phyloP scores from a whole-genome alignment of 1,140 invertebrate species.

The Heliconius eleuchia region DNA sequence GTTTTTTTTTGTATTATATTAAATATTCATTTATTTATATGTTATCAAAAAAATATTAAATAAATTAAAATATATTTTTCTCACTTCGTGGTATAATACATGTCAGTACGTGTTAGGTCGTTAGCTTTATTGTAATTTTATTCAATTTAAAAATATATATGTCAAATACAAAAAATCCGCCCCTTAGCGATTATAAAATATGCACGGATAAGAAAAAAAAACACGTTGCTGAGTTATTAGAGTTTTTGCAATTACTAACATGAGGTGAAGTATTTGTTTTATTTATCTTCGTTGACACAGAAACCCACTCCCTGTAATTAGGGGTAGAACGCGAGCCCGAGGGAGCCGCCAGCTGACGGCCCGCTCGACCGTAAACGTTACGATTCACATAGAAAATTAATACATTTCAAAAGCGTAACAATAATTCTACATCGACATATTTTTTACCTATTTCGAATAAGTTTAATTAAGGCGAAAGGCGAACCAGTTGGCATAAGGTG shows the following conservation, averaged over 20 bases:
- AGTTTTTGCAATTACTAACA: slow-evolving; percentile 20
- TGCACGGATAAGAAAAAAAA: neutral
- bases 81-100: neutral
- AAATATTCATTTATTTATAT: neutral
- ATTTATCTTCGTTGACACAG: slow-evolving; percentile 58
- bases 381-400: slow-evolving; percentile 53
- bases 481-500: slow-evolving; percentile 21
- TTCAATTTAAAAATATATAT: neutral
- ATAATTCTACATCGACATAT: slow-evolving; percentile 6
- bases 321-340: slow-evolving; percentile 51
- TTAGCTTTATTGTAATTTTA: neutral
- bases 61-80: neutral
- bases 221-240: slow-evolving; percentile 1
- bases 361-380: slow-evolving; percentile 51
- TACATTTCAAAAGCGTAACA: slow-evolving; percentile 20
- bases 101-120: neutral
- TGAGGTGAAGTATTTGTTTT: slow-evolving; percentile 24
- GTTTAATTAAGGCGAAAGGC: slow-evolving; percentile 1
- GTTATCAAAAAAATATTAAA: neutral
- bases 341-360: slow-evolving; percentile 58
- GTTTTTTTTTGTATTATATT: neutral
- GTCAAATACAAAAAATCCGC: neutral
- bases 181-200: neutral
- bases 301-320: slow-evolving; percentile 65
- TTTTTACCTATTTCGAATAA: neutral